Evolutionary conservation across 2,113 vertebrate genomes (phyloP).

Genomic region (Pimephales promelas): DNA sequence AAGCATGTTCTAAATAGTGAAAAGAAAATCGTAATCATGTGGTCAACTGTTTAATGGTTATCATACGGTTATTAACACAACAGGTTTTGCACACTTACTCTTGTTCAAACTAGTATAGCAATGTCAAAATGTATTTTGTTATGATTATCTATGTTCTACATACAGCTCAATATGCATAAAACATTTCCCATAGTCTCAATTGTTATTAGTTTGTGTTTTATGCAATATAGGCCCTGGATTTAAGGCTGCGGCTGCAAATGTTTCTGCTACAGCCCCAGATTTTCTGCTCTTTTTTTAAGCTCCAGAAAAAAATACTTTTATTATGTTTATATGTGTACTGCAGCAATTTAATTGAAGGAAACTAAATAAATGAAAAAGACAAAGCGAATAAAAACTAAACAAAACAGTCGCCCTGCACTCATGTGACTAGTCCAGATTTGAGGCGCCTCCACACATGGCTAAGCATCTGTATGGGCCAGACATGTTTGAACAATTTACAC

Average conservation of each 20-base stretch:
- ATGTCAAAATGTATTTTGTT: neutral
- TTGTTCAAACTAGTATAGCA: neutral
- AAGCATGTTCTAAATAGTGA: neutral
- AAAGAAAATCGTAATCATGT: slow-evolving; percentile 6
- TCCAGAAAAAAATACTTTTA: neutral
- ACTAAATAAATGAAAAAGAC: slow-evolving; percentile 22
- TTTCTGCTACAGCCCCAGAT: neutral
- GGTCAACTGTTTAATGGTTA: neutral
- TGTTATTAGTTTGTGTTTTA: slow-evolving; percentile 9
- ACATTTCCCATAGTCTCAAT: neutral
- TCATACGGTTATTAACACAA: neutral
- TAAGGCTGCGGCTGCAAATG: neutral
- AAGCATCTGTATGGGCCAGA: neutral
- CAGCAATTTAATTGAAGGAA: slow-evolving; percentile 24
- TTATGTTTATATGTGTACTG: slow-evolving; percentile 8
- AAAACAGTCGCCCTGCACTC: neutral
- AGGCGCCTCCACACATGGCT: slow-evolving; percentile 15
- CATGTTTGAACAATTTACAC: slow-evolving; percentile 26
- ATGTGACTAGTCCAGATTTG: slow-evolving; percentile 1
- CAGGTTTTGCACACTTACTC: too few relatives aligned
- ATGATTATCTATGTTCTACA: neutral
- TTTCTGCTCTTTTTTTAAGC: neutral
- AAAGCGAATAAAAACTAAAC: neutral
- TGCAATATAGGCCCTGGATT: neutral
- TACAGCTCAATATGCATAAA: neutral